These are phyloP conservation scores for Strigops habroptila DNA, from an alignment of 2,113 vertebrate genomes.

Conservation along the genomic window DNA sequence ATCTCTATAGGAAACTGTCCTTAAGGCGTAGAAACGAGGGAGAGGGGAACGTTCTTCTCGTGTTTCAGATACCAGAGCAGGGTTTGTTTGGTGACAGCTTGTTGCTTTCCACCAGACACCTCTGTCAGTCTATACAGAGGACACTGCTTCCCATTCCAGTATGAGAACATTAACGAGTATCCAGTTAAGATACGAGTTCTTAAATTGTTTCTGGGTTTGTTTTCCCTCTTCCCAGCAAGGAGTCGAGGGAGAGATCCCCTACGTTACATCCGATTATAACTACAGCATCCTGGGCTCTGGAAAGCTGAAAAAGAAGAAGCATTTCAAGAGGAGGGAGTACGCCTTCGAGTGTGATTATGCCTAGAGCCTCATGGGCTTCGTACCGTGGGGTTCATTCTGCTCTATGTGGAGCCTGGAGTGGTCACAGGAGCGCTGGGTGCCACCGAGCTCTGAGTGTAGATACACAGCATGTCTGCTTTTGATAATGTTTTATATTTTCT, in stretches of 20 bases:
- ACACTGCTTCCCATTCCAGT: rapidly evolving
- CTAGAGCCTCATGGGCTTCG: neutral
- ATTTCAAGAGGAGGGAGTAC: conserved; percentile 35
- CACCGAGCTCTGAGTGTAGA: neutral
- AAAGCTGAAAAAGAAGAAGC: conserved; percentile 80
- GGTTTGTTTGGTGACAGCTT: neutral
- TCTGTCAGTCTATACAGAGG: no score
- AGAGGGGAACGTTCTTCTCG: neutral
- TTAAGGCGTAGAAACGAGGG: neutral
- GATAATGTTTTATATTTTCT: neutral
- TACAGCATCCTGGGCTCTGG: conserved; percentile 83
- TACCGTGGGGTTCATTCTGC: neutral
- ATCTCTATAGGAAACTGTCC: neutral
- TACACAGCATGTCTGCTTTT: rapidly evolving
- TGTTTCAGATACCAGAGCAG: neutral
- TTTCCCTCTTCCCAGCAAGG: conserved; percentile 72
- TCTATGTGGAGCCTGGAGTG: neutral
- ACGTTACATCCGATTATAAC: conserved; percentile 87
- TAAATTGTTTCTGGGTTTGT: neutral
- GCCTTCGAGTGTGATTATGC: neutral
- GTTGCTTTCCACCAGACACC: neutral
- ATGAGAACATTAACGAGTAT: rapidly evolving
- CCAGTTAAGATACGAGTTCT: rapidly evolving
- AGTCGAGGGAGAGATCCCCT: conserved; percentile 82
- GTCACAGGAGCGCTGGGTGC: neutral